phyloP scores from a whole-genome alignment of 1,140 invertebrate genomes.

The Colletes gigas region DNA sequence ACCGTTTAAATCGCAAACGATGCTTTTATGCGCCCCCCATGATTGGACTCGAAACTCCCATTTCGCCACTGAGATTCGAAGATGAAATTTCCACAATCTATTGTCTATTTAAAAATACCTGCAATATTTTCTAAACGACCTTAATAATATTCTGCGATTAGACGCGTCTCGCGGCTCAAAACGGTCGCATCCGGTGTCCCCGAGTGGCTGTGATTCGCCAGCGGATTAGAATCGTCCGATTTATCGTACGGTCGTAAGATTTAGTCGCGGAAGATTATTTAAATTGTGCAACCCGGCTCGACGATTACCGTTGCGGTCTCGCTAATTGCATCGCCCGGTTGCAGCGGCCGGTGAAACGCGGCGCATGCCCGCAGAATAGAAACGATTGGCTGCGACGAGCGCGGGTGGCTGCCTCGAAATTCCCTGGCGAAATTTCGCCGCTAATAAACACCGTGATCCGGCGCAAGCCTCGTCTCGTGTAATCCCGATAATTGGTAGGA shows the following conservation, averaged over 20 bases:
- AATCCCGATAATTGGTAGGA: conserved; percentile 53
- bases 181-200: too few relatives aligned
- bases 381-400: conserved; percentile 39
- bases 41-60: too few relatives aligned
- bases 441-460: conserved; percentile 42
- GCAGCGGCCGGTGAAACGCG: conserved; percentile 40
- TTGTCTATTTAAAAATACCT: too few relatives aligned
- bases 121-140: too few relatives aligned
- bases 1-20: too few relatives aligned
- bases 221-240: not conserved
- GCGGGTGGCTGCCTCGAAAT: conserved; percentile 19
- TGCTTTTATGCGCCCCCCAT: too few relatives aligned
- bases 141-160: too few relatives aligned
- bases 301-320: conserved; percentile 53
- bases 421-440: conserved; percentile 34
- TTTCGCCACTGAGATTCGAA: too few relatives aligned
- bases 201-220: not conserved
- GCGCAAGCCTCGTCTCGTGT: not conserved
- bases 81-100: too few relatives aligned
- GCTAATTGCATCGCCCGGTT: conserved; percentile 51
- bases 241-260: conserved; percentile 3
- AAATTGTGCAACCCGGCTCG: conserved; percentile 48
- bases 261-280: conserved; percentile 47
- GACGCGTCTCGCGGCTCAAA: too few relatives aligned
- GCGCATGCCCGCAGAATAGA: conserved; percentile 18